Conservation (phyloP, 2,113 vertebrate species). For the Thunnus thynnus region DNA sequence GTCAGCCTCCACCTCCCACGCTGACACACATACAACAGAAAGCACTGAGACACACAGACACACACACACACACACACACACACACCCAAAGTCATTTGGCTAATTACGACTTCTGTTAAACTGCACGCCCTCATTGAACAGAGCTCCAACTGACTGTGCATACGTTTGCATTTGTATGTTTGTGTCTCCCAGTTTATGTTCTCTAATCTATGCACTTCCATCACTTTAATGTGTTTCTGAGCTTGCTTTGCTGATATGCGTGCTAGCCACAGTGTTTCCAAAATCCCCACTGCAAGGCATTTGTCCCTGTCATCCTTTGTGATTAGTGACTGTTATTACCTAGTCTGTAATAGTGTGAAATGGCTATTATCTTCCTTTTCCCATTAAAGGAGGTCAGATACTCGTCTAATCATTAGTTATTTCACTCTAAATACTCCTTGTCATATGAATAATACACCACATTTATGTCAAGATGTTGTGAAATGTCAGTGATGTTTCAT, state of each 20-base stretch:
- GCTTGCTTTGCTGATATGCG: neutral
- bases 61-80: neutral
- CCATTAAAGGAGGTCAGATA: conserved; percentile 1
- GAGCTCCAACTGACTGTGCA: conserved; percentile 28
- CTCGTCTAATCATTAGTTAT: neutral
- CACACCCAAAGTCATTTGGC: conserved; percentile 50
- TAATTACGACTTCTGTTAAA: conserved; percentile 66
- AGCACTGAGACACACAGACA: conserved; percentile 23
- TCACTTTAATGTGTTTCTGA: conserved; percentile 16
- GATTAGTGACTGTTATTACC: conserved; percentile 38
- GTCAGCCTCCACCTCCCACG: conserved; percentile 67
- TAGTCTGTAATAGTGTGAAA: conserved; percentile 47
- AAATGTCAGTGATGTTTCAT: conserved; percentile 7
- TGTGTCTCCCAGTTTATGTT: neutral
- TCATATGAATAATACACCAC: neutral
- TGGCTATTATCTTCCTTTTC: conserved; percentile 42
- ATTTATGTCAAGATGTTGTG: conserved; percentile 8
- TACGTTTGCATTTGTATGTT: conserved; percentile 26
- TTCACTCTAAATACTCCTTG: neutral
- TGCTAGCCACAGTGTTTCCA: neutral
- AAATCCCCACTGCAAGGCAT: conserved; percentile 21
- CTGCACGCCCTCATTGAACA: conserved; percentile 39
- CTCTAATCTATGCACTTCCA: neutral
- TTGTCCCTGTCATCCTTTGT: conserved; percentile 42
- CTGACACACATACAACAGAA: conserved; percentile 51